Percentiles rank a stretch among this genome's conserved stretches.
These are phyloP conservation scores for Lithosia quadra DNA, from an alignment of 2,888 invertebrate genomes.

Conservation along the genomic window DNA sequence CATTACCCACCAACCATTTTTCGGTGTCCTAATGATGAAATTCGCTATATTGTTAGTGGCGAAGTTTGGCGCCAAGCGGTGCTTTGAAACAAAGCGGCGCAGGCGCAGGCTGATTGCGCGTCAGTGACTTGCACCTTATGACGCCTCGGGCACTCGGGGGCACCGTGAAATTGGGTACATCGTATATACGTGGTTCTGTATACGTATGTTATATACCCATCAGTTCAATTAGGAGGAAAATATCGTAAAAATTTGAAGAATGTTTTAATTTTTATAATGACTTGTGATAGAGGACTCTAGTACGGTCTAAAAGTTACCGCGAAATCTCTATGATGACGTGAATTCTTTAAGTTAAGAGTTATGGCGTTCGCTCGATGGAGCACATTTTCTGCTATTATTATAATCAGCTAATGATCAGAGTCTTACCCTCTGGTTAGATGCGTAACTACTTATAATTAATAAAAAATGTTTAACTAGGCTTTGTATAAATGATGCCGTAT, in stretches of 20 bases:
- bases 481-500: too few relatives aligned
- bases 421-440: too few relatives aligned
- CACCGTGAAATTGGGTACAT: conserved; percentile 64
- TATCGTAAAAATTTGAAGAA: conserved; percentile 25
- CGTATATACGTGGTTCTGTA: conserved; percentile 53
- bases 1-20: conserved; percentile 18
- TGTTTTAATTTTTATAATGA: conserved; percentile 35
- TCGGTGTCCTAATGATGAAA: conserved; percentile 31
- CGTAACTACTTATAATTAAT: too few relatives aligned
- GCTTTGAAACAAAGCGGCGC: conserved; percentile 72
- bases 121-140: conserved; percentile 73
- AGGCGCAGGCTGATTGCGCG: conserved; percentile 71
- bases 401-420: too few relatives aligned
- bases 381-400: too few relatives aligned
- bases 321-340: neutral
- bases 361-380: too few relatives aligned
- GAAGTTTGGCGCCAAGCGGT: conserved; percentile 60
- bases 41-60: conserved; percentile 46
- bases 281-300: neutral
- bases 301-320: neutral
- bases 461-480: too few relatives aligned
- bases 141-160: conserved; percentile 42
- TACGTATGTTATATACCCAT: conserved; percentile 23
- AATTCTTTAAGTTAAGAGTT: too few relatives aligned
- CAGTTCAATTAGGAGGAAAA: conserved; percentile 25